Conservation (phyloP, 2,797 vertebrate species). For the Sarcoramphus papa region DNA sequence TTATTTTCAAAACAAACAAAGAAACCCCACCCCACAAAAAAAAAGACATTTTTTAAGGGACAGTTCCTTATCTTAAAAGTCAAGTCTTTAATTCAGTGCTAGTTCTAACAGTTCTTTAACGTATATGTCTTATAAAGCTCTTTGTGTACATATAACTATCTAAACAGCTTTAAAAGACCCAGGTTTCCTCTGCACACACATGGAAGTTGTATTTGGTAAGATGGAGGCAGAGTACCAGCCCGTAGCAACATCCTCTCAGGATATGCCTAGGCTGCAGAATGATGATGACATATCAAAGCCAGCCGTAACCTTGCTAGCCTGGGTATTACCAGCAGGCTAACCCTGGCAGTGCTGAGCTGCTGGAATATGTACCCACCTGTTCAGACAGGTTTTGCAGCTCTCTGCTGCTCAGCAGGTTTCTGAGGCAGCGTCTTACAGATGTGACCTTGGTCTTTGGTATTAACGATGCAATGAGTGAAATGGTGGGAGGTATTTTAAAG, state of each 20-base stretch:
- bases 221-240: neutral
- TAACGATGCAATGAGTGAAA: neutral
- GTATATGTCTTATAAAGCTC: neutral
- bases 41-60: rapidly evolving
- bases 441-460: neutral
- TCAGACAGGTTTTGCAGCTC: neutral
- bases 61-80: neutral
- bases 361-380: neutral
- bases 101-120: neutral
- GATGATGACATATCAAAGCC: neutral
- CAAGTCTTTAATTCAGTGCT: neutral
- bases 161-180: neutral
- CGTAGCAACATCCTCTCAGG: neutral
- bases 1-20: neutral
- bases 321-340: neutral
- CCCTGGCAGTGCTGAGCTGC: neutral
- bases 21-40: neutral
- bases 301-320: neutral
- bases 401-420: neutral
- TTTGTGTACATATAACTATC: neutral
- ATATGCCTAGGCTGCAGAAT: neutral
- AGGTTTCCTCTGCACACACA: neutral
- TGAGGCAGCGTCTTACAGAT: neutral
- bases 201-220: neutral
- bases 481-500: neutral